Evolutionary conservation across 2,797 vertebrate species (phyloP).

Genomic region (Petrocephalus sullivani): DNA sequence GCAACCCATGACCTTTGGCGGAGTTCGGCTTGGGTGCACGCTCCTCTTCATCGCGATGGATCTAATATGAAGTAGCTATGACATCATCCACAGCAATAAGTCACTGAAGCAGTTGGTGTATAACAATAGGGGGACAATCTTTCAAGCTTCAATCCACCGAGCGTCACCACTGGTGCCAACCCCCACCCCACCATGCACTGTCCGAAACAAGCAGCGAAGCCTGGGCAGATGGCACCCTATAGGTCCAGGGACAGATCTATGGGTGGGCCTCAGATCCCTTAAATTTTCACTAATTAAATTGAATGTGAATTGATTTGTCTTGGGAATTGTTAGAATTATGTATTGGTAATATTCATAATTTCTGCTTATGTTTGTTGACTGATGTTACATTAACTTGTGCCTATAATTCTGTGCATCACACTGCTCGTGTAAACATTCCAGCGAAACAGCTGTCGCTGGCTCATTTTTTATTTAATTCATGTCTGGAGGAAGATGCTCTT

Average conservation of each 20-base stretch:
- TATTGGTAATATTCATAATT: not conserved
- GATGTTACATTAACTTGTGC: not conserved
- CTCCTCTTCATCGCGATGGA: constrained; percentile 47
- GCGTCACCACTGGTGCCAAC: not conserved
- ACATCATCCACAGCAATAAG: constrained; percentile 45
- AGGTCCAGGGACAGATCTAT: not conserved
- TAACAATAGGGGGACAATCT: not conserved
- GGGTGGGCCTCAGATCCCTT: not conserved
- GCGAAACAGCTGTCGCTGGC: not conserved
- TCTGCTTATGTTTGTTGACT: not conserved
- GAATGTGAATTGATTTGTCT: not conserved
- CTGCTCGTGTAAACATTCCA: not conserved
- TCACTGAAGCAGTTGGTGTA: constrained; percentile 39
- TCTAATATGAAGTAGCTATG: constrained; percentile 53
- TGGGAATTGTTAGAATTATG: not conserved
- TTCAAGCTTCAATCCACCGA: not conserved
- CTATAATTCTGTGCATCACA: not conserved
- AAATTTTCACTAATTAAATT: not conserved
- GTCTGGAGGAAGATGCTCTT: too few species aligned
- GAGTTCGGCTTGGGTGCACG: constrained; percentile 46
- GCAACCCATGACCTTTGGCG: constrained; percentile 38
- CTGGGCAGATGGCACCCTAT: not conserved
- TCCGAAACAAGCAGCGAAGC: not conserved
- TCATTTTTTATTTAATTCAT: not conserved
- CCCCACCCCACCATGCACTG: not conserved